Evolutionary conservation across 2,113 vertebrate species (phyloP).

Genomic region (Heterocephalus glaber): DNA sequence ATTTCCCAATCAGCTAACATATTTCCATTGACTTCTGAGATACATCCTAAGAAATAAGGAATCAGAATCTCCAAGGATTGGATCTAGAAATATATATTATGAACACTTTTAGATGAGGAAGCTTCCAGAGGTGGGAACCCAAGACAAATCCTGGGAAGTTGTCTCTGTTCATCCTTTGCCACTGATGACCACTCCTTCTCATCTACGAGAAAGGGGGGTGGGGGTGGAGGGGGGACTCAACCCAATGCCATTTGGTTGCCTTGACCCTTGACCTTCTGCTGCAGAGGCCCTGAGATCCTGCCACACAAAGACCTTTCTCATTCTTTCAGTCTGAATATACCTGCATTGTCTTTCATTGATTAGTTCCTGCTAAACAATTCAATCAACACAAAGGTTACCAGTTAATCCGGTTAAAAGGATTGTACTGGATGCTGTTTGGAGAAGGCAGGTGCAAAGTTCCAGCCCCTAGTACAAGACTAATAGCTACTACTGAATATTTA

Average conservation of each 20-base stretch:
- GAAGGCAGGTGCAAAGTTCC: background rate
- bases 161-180: background rate
- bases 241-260: background rate
- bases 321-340: background rate
- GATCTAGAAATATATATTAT: background rate
- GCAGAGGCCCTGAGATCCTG: background rate
- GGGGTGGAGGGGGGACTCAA: background rate
- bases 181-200: background rate
- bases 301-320: background rate
- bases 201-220: too few species aligned
- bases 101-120: background rate
- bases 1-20: background rate
- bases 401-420: background rate
- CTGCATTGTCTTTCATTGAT: background rate
- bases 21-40: background rate
- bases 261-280: background rate
- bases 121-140: background rate
- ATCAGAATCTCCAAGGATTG: background rate
- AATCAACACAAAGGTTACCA: background rate
- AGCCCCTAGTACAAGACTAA: background rate
- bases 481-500: background rate
- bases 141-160: background rate
- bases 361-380: conserved; percentile 20
- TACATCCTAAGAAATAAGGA: background rate
- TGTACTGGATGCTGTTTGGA: background rate